These are phyloP conservation scores for Mus spicilegus DNA, from an alignment of 2,113 vertebrate species.

Conservation along the genomic window DNA sequence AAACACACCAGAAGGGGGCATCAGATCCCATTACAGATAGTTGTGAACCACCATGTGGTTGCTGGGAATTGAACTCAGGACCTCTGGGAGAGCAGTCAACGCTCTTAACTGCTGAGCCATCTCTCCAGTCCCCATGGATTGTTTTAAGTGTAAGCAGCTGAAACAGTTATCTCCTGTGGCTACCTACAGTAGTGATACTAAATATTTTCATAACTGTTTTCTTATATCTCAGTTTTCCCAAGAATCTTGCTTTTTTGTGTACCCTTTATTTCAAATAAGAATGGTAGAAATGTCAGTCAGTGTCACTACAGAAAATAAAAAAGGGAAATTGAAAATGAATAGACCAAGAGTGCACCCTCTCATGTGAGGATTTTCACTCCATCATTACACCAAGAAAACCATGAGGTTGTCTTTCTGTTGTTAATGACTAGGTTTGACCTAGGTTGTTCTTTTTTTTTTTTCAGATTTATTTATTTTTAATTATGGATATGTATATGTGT, in stretches of 20 bases:
- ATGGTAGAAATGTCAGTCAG: slow-evolving; percentile 1
- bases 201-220: slow-evolving; percentile 32
- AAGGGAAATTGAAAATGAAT: background rate
- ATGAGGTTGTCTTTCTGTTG: background rate
- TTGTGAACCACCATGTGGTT: too few species aligned
- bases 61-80: too few species aligned
- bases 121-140: background rate
- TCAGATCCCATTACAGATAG: too few species aligned
- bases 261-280: slow-evolving; percentile 29
- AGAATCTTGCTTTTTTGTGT: background rate
- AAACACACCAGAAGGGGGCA: too few species aligned
- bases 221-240: background rate
- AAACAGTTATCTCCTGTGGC: background rate
- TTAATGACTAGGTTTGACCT: background rate
- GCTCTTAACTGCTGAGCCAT: too few species aligned
- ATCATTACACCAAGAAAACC: slow-evolving; percentile 13
- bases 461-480: background rate
- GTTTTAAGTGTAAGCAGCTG: slow-evolving; percentile 35
- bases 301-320: slow-evolving; percentile 20
- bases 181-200: background rate
- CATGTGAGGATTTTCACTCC: background rate
- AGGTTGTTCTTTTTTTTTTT: background rate
- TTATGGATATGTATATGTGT: background rate
- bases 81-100: too few species aligned
- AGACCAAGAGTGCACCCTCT: background rate